These are phyloP conservation scores for Aldabrachelys gigantea DNA, from an alignment of 2,113 vertebrate species.

Conservation along the genomic window DNA sequence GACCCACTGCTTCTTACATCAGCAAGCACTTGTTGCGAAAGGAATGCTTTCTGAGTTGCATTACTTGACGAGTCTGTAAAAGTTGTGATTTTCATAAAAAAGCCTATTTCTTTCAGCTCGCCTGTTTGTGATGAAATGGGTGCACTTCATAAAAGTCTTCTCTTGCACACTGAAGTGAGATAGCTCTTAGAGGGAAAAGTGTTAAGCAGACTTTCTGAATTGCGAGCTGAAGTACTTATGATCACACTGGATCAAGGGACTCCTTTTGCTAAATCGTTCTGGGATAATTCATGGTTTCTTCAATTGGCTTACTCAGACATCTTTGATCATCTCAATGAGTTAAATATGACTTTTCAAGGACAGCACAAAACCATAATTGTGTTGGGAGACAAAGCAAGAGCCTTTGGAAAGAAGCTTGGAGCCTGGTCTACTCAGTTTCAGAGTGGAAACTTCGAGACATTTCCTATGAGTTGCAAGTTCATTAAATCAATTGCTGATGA, in stretches of 20 bases:
- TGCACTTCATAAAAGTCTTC: not conserved
- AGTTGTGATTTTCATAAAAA: not conserved
- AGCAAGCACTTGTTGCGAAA: not conserved
- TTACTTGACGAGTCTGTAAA: not conserved
- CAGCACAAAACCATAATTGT: not conserved
- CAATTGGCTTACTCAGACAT: not conserved
- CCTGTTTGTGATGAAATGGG: not conserved
- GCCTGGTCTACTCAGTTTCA: not conserved
- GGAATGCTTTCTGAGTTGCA: not conserved
- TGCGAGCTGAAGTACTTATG: not conserved
- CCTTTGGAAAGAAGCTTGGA: not conserved
- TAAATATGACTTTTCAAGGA: not conserved
- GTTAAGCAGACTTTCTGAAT: not conserved
- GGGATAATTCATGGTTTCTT: not conserved
- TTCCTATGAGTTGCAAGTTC: not conserved
- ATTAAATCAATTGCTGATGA: not conserved
- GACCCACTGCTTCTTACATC: not conserved
- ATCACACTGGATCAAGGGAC: not conserved
- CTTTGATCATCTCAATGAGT: not conserved
- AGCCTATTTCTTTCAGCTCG: not conserved
- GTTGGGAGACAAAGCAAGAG: not conserved
- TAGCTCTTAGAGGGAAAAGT: not conserved
- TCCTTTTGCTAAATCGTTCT: not conserved
- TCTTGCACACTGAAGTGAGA: not conserved
- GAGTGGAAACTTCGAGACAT: not conserved